Conservation (phyloP, 2,797 vertebrate genomes). For the Alosa sapidissima region DNA sequence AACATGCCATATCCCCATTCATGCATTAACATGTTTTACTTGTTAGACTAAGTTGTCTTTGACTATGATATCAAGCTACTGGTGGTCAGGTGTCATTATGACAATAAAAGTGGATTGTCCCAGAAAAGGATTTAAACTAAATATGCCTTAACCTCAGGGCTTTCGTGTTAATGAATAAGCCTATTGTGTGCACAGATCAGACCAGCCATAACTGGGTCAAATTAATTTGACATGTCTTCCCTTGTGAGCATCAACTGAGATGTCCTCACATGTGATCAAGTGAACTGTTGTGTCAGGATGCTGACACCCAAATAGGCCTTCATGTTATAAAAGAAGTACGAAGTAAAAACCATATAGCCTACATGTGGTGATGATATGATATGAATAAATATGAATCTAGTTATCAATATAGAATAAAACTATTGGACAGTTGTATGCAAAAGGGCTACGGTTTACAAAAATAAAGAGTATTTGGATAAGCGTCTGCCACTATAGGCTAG, state of each 20-base stretch:
- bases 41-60: not conserved
- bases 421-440: too few relatives aligned
- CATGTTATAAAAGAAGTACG: not conserved
- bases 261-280: not conserved
- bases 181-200: not conserved
- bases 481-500: too few relatives aligned
- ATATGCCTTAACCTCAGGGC: not conserved
- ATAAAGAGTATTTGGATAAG: too few relatives aligned
- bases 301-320: not conserved
- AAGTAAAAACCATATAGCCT: not conserved
- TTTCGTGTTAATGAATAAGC: not conserved
- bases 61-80: not conserved
- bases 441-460: too few relatives aligned
- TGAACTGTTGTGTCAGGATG: not conserved
- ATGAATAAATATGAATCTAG: too few relatives aligned
- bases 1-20: not conserved
- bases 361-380: too few relatives aligned
- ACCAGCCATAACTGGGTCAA: not conserved
- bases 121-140: not conserved
- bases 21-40: not conserved
- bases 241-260: not conserved
- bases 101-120: not conserved
- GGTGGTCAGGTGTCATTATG: not conserved
- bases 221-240: not conserved
- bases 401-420: too few relatives aligned